Evolutionary conservation across 2,888 invertebrate species (phyloP), one percentile per base, ranked within the genome.

Genomic region (Diloba caeruleocephala): DNA sequence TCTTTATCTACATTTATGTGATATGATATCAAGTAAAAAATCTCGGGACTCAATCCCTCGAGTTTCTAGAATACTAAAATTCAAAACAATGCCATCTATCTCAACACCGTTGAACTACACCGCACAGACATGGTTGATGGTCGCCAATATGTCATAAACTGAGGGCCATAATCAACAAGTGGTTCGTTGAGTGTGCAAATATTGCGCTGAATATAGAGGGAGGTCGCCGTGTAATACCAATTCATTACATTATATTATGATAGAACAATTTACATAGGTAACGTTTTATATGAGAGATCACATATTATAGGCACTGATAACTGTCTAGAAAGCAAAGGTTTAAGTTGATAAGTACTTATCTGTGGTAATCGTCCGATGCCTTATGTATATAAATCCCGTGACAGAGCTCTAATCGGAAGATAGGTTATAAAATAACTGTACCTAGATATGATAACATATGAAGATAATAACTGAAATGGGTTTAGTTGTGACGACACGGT

Each of bases 131-230:
- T 41, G 19, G 48, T 14, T 38, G 44, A 41, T 59, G 45, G 10
- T 23, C 15, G 34, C 36, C 32, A 31, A 43, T 42, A 49, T 5
- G 29, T 48, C 32, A 48, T 28, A 23, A 29, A 43, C 41, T 13
- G 12, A 39, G 26, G 19, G 15, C 15, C 9, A 13, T 49, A n/a
- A 46, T 62, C 72, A 72, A 72, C 72, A 72, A 73, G 74, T 72
- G 71, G 65, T 63, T 52, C 41, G 5, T 41, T 9, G 14, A 46
- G 38, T 32, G 51, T 38, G 48, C 42, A 68, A 66, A 69, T 66
- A 73, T 59, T 66, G 48, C 66, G 37, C 32, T 31, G 36, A 50
- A 56, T 57, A 49, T 29, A 25, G 32, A 38, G 43, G 68, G 73
- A 74, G 60, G 73, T 73, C 73, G 72, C 74, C 56, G 44, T 65